These are phyloP conservation scores for Euura lappo DNA, from an alignment of 1,140 invertebrate species.

Conservation along the genomic window DNA sequence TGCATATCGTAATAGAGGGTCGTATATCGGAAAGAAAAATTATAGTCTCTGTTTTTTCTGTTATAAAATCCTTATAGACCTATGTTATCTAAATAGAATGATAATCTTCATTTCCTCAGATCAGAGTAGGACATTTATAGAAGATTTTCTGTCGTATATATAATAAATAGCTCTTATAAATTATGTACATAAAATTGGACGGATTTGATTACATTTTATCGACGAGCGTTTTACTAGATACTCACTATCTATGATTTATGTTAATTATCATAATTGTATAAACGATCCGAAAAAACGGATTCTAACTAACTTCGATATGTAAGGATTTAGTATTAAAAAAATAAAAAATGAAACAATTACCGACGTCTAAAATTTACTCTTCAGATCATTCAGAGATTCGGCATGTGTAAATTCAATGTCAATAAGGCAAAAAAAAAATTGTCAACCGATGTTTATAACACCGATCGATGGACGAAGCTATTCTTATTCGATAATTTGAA, in stretches of 20 bases:
- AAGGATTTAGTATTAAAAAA: neutral
- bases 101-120: too few species aligned
- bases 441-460: neutral
- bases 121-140: too few species aligned
- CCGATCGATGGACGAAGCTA: neutral
- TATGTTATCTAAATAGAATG: too few species aligned
- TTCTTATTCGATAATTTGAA: slow-evolving; percentile 4
- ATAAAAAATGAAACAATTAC: neutral
- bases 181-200: slow-evolving; percentile 6
- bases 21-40: too few species aligned
- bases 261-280: neutral
- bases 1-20: too few species aligned
- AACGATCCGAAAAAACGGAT: neutral
- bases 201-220: neutral
- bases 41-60: too few species aligned
- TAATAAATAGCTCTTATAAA: neutral
- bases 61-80: too few species aligned
- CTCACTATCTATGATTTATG: neutral
- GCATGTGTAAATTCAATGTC: neutral
- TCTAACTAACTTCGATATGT: neutral
- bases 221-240: neutral
- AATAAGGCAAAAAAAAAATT: neutral
- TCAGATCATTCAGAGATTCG: neutral
- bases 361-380: neutral
- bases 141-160: too few species aligned